Evolutionary conservation across 2,113 vertebrate species (phyloP), one percentile per base, ranked within the genome.

Genomic region (Strix uralensis): DNA sequence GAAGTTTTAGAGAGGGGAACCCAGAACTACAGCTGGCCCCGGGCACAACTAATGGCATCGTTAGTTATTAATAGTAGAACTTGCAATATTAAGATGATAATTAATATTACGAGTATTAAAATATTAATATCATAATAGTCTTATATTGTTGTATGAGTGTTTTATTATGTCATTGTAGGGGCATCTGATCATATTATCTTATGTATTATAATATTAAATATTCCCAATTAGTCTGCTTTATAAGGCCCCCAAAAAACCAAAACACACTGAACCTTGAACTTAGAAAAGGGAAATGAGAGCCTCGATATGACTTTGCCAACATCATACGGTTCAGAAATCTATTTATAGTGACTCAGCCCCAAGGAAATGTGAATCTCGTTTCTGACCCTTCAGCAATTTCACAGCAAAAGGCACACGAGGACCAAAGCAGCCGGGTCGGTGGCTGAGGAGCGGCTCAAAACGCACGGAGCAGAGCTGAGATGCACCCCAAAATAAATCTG

Each of bases 221-320:
- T 38, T 67, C 55, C 29, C 4, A 36, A 26, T 13, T 22, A 27
- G 15, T 20, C n/a, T 30, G 21, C 38, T 86, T 61, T n/a, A 0
- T 25, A 66, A 62, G 30, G 7, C 9, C 5, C 6, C 14, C 6
- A 23, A 63, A 75, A 5, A 7, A 26, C 10, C 10, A n/a, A 58
- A 81, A n/a, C 22, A 2, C 11, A 1, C 7, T 19, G 4, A 63
- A n/a, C 8, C 2, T 27, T 2, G 2, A 6, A 10, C 22, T 15
- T 44, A 34, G 30, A 74, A 36, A 21, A 38, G 52, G 42, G 66
- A 94, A 89, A 18, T 0, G 51, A 90, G 79, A 0, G 11, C 10
- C 25, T 69, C 0, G 3, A 7, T 17, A 14, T 2, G 4, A 4
- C 38, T 29, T 30, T 30, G 25, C n/a, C 18, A 27, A 23, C 2